Conservation (phyloP, 2,113 vertebrate genomes). For the Monopterus albus region DNA sequence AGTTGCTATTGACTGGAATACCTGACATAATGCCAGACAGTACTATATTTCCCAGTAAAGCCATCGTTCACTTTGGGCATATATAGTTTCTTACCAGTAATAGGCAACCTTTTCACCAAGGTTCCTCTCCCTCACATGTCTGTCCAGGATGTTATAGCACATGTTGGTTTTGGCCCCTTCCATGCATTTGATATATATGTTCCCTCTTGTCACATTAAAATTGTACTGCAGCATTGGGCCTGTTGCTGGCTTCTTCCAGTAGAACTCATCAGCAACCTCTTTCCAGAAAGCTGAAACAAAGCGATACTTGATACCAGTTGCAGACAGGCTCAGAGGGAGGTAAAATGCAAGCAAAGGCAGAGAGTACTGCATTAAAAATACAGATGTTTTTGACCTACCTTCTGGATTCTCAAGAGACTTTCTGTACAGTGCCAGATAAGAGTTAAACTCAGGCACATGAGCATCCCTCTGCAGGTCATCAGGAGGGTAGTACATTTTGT, state of each 20-base stretch:
- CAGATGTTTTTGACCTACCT: conserved; percentile 72
- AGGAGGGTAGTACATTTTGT: conserved; percentile 76
- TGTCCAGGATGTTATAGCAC: conserved; percentile 86
- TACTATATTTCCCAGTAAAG: conserved; percentile 28
- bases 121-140: conserved; percentile 79
- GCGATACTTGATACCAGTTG: neutral
- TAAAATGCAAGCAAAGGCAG: conserved; percentile 11
- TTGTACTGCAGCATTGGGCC: conserved; percentile 83
- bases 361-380: conserved; percentile 31
- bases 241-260: conserved; percentile 81
- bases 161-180: conserved; percentile 87
- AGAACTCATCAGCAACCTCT: conserved; percentile 81
- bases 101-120: conserved; percentile 83
- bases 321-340: neutral
- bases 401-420: conserved; percentile 84
- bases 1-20: conserved; percentile 49
- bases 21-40: conserved; percentile 40
- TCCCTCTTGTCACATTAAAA: conserved; percentile 84
- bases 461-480: conserved; percentile 77
- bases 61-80: conserved; percentile 6
- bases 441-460: conserved; percentile 81
- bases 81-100: conserved; percentile 82
- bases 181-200: conserved; percentile 83
- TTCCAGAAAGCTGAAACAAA: conserved; percentile 83
- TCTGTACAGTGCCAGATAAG: conserved; percentile 80